phyloP scores from a whole-genome alignment of 2,113 vertebrate species.

The Dinomys branickii region DNA sequence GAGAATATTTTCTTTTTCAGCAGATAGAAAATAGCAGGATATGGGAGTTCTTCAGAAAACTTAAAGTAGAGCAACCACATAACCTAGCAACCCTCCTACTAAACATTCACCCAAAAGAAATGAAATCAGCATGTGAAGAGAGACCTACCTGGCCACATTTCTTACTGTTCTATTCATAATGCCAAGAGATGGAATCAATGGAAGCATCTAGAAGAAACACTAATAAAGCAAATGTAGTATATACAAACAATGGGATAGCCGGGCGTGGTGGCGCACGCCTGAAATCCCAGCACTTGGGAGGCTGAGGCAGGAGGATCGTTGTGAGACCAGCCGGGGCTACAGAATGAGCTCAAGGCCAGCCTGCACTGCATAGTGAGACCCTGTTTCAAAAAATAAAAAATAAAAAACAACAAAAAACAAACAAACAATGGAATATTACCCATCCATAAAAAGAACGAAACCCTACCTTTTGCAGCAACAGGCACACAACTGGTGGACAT shows the following conservation, averaged over 20 bases:
- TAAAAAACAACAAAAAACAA: too few species aligned
- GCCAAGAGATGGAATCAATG: not conserved
- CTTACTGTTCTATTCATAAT: not conserved
- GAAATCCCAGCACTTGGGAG: too few species aligned
- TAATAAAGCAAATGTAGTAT: not conserved
- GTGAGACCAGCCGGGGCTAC: too few species aligned
- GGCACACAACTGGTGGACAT: not conserved
- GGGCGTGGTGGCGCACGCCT: too few species aligned
- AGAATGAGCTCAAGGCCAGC: too few species aligned
- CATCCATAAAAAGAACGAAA: not conserved
- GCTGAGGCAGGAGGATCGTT: too few species aligned
- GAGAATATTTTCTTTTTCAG: not conserved
- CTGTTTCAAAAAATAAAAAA: too few species aligned
- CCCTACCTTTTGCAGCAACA: not conserved
- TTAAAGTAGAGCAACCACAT: not conserved
- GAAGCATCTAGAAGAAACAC: not conserved
- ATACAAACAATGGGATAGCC: not conserved
- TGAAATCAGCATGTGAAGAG: not conserved
- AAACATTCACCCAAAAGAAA: not conserved
- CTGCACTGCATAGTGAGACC: too few species aligned
- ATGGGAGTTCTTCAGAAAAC: not conserved
- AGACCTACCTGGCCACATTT: not conserved
- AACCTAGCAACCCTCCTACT: not conserved
- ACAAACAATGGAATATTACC: not conserved
- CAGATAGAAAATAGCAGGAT: not conserved